These are phyloP conservation scores for Microcebus murinus DNA, from an alignment of 2,113 vertebrate species.

Conservation along the genomic window DNA sequence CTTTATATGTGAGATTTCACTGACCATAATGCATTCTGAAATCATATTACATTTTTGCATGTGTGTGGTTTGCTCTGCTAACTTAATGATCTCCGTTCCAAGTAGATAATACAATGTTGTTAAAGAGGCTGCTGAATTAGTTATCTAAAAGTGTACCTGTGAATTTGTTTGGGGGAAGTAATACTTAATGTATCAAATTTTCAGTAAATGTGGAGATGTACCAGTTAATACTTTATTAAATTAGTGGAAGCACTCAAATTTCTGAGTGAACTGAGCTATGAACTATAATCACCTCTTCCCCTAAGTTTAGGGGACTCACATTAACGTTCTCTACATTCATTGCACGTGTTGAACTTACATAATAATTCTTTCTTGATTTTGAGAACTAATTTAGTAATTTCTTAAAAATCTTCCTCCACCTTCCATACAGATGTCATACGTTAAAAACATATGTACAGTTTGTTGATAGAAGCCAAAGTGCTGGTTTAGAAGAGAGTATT, in stretches of 20 bases:
- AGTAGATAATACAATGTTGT: neutral
- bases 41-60: neutral
- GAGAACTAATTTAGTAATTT: slow-evolving; percentile 16
- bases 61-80: neutral
- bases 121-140: neutral
- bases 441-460: neutral
- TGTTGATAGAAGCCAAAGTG: slow-evolving; percentile 15
- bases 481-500: slow-evolving; percentile 46
- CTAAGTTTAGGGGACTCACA: neutral
- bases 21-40: neutral
- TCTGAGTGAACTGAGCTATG: neutral
- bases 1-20: neutral
- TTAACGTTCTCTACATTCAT: neutral
- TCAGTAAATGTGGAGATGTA: neutral
- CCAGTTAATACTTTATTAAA: neutral
- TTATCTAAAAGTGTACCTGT: slow-evolving; percentile 10
- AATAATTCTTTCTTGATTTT: neutral
- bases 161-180: slow-evolving; percentile 16
- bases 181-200: slow-evolving; percentile 10
- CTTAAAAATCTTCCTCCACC: neutral
- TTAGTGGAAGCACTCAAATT: neutral
- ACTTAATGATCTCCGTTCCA: neutral
- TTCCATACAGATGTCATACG: neutral
- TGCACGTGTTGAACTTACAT: neutral
- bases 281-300: neutral